These are phyloP conservation scores for Gulo gulo DNA, from an alignment of 2,113 vertebrate species.

Conservation along the genomic window DNA sequence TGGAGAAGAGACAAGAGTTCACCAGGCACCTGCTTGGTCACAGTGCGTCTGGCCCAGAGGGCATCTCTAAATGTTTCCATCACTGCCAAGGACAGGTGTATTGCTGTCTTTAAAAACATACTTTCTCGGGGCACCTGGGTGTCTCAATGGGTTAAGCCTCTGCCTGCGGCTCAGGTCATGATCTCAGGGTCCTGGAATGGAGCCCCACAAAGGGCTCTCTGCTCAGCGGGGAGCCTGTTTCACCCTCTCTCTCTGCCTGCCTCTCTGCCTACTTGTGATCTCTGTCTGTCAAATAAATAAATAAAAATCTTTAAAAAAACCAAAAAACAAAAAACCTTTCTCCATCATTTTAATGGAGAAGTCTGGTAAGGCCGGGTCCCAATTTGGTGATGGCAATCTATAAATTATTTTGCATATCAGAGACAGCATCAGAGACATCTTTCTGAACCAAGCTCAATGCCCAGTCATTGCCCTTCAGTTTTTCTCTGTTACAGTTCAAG, in stretches of 20 bases:
- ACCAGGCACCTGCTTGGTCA: background rate
- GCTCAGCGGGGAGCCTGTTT: too few species aligned
- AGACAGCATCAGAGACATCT: background rate
- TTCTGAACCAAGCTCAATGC: background rate
- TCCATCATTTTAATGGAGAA: background rate
- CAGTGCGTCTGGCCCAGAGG: background rate
- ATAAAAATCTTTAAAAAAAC: too few species aligned
- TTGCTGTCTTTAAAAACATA: background rate
- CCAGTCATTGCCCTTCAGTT: background rate
- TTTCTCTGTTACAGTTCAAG: background rate
- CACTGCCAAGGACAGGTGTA: background rate
- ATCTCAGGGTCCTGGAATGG: too few species aligned
- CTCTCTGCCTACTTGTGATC: too few species aligned
- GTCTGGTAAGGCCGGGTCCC: background rate
- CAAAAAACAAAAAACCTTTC: background rate
- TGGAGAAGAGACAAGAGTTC: background rate
- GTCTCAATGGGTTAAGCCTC: too few species aligned
- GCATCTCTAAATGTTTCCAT: background rate
- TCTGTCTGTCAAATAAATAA: too few species aligned
- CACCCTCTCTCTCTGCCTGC: too few species aligned
- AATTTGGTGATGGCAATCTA: background rate
- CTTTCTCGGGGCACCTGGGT: too few species aligned
- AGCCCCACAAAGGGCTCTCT: too few species aligned
- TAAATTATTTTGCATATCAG: background rate
- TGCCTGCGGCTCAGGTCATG: too few species aligned